Base-by-base conservation (phyloP, 1,140 invertebrate species). In the Cephus cinctus region DNA sequence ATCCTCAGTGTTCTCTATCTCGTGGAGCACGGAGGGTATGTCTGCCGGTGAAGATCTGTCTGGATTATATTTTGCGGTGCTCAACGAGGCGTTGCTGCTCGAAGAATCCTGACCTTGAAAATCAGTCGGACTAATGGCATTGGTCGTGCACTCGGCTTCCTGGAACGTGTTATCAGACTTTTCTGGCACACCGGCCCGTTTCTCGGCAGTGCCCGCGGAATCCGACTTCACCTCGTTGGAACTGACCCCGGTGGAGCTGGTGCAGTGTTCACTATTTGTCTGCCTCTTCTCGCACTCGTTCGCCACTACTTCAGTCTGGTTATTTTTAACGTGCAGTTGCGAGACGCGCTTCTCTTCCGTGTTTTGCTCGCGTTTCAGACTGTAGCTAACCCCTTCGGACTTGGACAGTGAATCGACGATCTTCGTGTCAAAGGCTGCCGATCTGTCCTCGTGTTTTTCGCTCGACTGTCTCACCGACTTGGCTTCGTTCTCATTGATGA, bases 1-100 rank as follows among this genome's bases (percentile, higher is more conserved):
- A n/a, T 41, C 45, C 23, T 60, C 56, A 22, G 52, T 50, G 19
- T 52, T 58, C 18, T 67, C 57, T 35, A 63, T 67, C 14, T 68
- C 63, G 44, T 68, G 61, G 21, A 63, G 54, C 31, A 71, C 65
- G 31, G 73, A 69, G 27, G 54, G 59, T 39, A 71, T 59, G 43
- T 78, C 73, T 8, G 50, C 52, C 22, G 71, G 55, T 4, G 71
- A 76, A 3, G 67, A 66, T 30, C 62, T 65, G 11, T 56, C 48
- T 3, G 76, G 69, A 46, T 78, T 67, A 40, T 76, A 76, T 47
- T 76, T 78, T 23, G 78, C 79, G 1, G 81, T 84, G 54, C 75
- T 81, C 32, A 78, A 63, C 2, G 80, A 77, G 8, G 76, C 78
- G 11, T 77, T 76, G 43, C 73, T 71, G 50, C 68, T 76, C 1